Percentiles rank a stretch among this genome's conserved stretches.
phyloP scores from a whole-genome alignment of 2,113 vertebrate species.

The Toxotes chatareus region DNA sequence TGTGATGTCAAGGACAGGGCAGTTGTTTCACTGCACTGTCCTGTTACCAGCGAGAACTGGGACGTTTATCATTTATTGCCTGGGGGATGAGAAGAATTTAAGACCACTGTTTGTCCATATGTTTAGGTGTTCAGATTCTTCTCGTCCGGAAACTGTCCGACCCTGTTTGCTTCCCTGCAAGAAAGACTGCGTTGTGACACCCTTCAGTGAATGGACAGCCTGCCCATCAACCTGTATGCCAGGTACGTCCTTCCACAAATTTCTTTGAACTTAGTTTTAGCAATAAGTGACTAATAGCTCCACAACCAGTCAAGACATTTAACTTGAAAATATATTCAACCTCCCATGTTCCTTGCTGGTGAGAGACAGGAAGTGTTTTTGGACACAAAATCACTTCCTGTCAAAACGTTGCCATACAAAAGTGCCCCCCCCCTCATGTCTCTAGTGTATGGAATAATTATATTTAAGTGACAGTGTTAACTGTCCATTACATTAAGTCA shows the following conservation, averaged over 20 bases:
- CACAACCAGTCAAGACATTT: not conserved
- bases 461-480: slow-evolving; percentile 58
- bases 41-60: slow-evolving; percentile 30
- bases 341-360: not conserved
- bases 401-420: not conserved
- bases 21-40: slow-evolving; percentile 60
- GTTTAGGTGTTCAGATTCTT: slow-evolving; percentile 91
- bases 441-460: slow-evolving; percentile 41
- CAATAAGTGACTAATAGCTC: not conserved
- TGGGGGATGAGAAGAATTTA: slow-evolving; percentile 37
- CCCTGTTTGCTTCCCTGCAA: slow-evolving; percentile 91
- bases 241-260: slow-evolving; percentile 80
- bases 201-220: slow-evolving; percentile 95
- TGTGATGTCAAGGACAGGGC: slow-evolving; percentile 71
- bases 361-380: not conserved
- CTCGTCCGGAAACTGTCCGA: slow-evolving; percentile 84
- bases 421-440: not conserved
- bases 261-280: not conserved
- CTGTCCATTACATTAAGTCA: slow-evolving; percentile 61
- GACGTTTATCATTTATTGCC: slow-evolving; percentile 58
- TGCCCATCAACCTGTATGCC: slow-evolving; percentile 89
- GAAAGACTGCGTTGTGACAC: slow-evolving; percentile 92
- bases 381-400: too few relatives aligned
- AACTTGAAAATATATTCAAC: not conserved
- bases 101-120: slow-evolving; percentile 39